Evolutionary conservation across 2,797 vertebrate genomes (phyloP).

Genomic region (Semotilus atromaculatus): DNA sequence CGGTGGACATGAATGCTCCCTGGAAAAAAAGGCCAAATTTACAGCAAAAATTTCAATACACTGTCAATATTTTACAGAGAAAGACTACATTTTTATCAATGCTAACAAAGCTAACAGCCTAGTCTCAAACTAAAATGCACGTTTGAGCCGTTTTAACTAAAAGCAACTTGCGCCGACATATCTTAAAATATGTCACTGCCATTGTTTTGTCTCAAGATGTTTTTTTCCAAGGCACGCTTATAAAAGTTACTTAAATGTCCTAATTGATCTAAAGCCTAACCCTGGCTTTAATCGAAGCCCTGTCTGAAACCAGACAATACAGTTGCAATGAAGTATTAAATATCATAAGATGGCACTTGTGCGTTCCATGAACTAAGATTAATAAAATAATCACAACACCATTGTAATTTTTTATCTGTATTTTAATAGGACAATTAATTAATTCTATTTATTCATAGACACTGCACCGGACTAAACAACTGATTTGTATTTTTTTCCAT

Average conservation of each 20-base stretch:
- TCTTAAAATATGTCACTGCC: too few relatives aligned
- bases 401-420: conserved; percentile 46
- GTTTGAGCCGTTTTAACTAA: neutral
- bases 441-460: conserved; percentile 72
- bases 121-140: neutral
- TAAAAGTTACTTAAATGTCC: neutral
- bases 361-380: neutral
- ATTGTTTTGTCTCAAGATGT: too few relatives aligned
- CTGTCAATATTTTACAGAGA: neutral
- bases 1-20: too few relatives aligned
- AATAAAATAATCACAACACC: conserved; percentile 41
- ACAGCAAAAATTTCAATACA: neutral
- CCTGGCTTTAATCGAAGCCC: neutral
- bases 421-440: conserved; percentile 73
- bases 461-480: conserved; percentile 71
- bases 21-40: neutral
- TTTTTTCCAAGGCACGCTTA: neutral
- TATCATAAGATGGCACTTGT: neutral
- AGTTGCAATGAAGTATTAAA: neutral
- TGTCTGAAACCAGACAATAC: neutral
- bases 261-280: neutral
- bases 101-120: neutral
- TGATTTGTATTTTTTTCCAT: conserved; percentile 62
- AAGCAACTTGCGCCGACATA: neutral
- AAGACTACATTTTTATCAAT: neutral